These are phyloP conservation scores for Caerostris extrusa DNA, from an alignment of 1,140 invertebrate species.

Conservation along the genomic window DNA sequence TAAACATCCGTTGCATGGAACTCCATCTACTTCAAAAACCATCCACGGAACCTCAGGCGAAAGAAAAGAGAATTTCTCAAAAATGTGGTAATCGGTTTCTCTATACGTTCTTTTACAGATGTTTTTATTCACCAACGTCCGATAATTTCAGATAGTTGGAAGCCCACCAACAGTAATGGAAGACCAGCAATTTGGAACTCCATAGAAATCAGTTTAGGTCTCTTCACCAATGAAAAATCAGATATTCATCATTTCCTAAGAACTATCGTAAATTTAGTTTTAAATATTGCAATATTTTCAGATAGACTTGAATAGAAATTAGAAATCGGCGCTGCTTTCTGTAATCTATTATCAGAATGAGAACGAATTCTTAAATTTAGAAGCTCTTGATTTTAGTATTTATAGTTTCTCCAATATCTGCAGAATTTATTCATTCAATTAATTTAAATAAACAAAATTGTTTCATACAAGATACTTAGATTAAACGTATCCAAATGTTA, in stretches of 20 bases:
- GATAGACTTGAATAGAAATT: slow-evolving; percentile 1
- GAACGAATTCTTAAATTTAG: background rate
- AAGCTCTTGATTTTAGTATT: too few relatives aligned
- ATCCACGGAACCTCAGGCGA: background rate
- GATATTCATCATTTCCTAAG: too few relatives aligned
- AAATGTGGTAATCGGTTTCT: background rate
- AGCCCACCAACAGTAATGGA: background rate
- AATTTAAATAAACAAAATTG: too few relatives aligned
- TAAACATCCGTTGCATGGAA: background rate
- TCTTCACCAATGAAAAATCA: background rate
- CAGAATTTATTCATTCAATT: too few relatives aligned
- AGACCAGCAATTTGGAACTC: background rate
- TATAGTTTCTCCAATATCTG: too few relatives aligned
- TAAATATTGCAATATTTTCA: background rate
- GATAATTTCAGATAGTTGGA: background rate
- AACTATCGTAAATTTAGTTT: too few relatives aligned
- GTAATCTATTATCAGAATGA: background rate
- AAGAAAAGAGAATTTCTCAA: background rate
- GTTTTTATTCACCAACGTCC: background rate
- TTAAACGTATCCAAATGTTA: too few relatives aligned
- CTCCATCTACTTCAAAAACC: background rate
- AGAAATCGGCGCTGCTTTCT: background rate
- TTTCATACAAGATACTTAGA: too few relatives aligned
- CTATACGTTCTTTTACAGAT: background rate
- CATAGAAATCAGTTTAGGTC: background rate